Percentiles rank a stretch among this genome's conserved stretches.
Evolutionary conservation across 2,797 vertebrate species (phyloP).

Genomic region (Rhinatrema bivittatum): DNA sequence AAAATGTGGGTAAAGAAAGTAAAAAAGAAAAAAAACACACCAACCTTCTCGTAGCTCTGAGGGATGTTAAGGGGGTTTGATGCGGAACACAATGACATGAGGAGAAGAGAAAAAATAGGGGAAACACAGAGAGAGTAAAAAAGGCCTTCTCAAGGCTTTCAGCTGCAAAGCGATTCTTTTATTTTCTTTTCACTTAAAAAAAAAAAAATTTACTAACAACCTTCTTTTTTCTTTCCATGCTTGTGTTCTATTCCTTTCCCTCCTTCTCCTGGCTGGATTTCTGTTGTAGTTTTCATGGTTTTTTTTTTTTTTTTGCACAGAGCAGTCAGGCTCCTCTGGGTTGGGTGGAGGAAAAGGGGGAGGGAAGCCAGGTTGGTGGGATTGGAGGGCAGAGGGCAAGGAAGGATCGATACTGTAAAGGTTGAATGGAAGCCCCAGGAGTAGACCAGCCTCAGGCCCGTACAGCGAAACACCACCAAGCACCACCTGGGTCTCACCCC

Average conservation of each 20-base stretch:
- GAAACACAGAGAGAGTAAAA: constrained; percentile 99
- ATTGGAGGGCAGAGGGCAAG: no score
- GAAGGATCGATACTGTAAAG: no score
- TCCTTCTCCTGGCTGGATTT: background rate
- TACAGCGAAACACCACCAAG: no score
- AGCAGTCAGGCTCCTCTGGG: background rate
- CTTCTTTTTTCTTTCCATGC: constrained; percentile 9
- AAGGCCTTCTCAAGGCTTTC: constrained; percentile 98
- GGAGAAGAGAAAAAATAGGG: constrained; percentile 99
- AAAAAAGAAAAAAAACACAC: constrained; percentile 99
- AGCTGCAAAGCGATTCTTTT: constrained; percentile 83
- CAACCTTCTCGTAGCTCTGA: constrained; percentile 99
- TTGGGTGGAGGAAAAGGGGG: background rate
- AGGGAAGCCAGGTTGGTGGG: no score
- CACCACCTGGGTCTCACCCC: no score
- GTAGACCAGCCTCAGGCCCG: no score
- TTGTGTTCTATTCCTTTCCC: background rate
- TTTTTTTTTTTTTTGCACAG: constrained; percentile 4
- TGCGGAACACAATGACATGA: constrained; percentile 99
- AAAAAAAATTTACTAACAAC: constrained; percentile 43
- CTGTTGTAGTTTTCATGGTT: background rate
- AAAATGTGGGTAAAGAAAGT: constrained; percentile 99
- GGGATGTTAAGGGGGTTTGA: constrained; percentile 99
- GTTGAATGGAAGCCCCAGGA: no score
- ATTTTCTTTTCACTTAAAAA: constrained; percentile 48